Base-by-base conservation (phyloP, 2,113 vertebrate genomes). In the Ciconia stormi region DNA sequence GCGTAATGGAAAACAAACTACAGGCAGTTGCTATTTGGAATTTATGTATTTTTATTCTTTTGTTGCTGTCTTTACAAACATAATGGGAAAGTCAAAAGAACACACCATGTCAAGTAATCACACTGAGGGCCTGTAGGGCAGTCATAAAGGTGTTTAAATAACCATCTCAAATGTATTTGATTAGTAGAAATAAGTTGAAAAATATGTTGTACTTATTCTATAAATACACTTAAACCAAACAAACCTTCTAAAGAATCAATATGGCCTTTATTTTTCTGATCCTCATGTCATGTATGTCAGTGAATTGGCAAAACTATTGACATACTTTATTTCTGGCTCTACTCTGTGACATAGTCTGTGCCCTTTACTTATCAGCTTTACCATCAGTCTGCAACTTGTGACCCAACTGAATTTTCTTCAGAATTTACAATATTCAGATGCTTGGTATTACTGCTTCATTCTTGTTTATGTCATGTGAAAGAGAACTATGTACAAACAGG, bases 1-100 rank as follows among this genome's bases (percentile, higher is more conserved):
- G 62, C 92, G 38, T 72, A 94, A 91, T 47, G 36, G 71, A 95
- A 95, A 96, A 87, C 82, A 87, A 90, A 93, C 47, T 71, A 61
- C 40, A 97, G 72, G 36, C 55, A 93, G 30, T 69, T 92, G 61
- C 38, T 88, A 7, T 84, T 77, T 92, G 65, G 38, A 95, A 65
- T 94, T 78, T 70, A 58, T 84, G 56, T 81, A 4, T 66, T 93
- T 95, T 77, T 91, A 73, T 74, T 89, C 29, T 87, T 92, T 74
- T 59, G 38, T 89, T 89, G 27, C 71, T 86, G 44, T 78, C 59
- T 94, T 82, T 83, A 58, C 38, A 59, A 84, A 91, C 78, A 69
- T 56, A 95, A 83, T 63, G 40, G 56, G 42, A 86, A 95, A 85
- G 50, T 77, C 55, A 85, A 69, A 72, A 78, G 70, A 83, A 61